phyloP scores from a whole-genome alignment of 2,888 invertebrate species.

The Scaptodrosophila latifasciaeformis region DNA sequence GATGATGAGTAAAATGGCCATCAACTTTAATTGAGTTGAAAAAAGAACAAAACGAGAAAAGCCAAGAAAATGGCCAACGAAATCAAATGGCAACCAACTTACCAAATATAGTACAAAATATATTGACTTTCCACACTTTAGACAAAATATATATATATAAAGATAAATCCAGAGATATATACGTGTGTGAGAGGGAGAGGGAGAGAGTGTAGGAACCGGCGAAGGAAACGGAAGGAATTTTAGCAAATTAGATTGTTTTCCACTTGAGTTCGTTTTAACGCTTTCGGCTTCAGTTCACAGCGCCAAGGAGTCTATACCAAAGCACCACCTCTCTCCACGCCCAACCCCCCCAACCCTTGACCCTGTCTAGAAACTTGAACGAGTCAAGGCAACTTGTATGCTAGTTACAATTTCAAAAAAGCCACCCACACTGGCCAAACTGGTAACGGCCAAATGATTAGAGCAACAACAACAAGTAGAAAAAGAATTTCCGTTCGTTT shows the following conservation, averaged over 20 bases:
- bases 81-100: too few species aligned
- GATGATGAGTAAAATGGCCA: slow-evolving; percentile 48
- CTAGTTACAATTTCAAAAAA: slow-evolving; percentile 24
- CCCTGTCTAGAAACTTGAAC: too few species aligned
- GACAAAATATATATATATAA: slow-evolving; percentile 26
- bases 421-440: slow-evolving; percentile 23
- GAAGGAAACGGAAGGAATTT: slow-evolving; percentile 56
- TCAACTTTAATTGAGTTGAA: slow-evolving; percentile 66
- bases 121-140: too few species aligned
- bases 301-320: slow-evolving; percentile 21
- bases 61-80: slow-evolving; percentile 15
- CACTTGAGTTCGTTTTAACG: slow-evolving; percentile 73
- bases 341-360: background rate
- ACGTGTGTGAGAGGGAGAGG: background rate
- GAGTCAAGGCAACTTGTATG: slow-evolving; percentile 5
- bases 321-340: background rate
- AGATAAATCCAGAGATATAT: background rate
- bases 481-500: slow-evolving; percentile 38
- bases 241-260: slow-evolving; percentile 75
- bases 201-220: too few species aligned
- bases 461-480: slow-evolving; percentile 1
- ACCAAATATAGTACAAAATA: too few species aligned
- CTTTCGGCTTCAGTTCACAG: slow-evolving; percentile 35
- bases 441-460: slow-evolving; percentile 4
- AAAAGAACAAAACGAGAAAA: slow-evolving; percentile 26